Evolutionary conservation across 1,140 invertebrate genomes (phyloP).

Genomic region (Tetragnatha versicolor): DNA sequence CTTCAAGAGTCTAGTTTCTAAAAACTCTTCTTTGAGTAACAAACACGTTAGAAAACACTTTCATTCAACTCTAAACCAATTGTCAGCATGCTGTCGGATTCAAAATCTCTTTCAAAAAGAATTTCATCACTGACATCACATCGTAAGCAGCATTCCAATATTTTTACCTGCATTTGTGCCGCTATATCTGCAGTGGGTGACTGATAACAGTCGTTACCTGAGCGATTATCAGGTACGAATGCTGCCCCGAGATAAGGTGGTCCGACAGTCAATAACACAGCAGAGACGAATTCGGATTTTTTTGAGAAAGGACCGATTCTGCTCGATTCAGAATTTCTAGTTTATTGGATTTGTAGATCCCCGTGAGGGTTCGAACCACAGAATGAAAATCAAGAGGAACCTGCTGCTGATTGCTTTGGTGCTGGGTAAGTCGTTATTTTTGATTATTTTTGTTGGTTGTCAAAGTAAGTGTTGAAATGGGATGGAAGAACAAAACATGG

Average conservation of each 20-base stretch:
- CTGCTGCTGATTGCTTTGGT: no score
- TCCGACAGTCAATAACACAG: background rate
- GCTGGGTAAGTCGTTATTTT: no score
- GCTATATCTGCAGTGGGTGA: background rate
- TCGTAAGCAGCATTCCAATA: background rate
- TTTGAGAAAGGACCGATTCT: background rate
- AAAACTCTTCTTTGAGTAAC: no score
- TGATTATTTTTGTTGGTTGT: no score
- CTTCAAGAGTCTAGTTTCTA: no score
- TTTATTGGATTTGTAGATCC: no score
- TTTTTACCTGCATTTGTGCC: background rate
- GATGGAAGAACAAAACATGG: no score
- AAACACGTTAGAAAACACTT: no score
- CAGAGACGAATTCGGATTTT: background rate
- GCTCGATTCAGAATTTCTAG: background rate
- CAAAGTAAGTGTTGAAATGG: no score
- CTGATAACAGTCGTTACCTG: background rate
- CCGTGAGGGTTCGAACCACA: no score
- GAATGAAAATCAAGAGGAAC: no score
- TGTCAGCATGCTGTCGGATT: background rate
- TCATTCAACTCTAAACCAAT: no score
- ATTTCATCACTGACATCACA: background rate
- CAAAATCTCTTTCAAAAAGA: background rate
- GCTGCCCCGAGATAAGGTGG: background rate
- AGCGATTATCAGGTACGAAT: conserved; percentile 15